Percentiles rank a stretch among this genome's conserved stretches.
These are phyloP conservation scores for Sakesphorus luctuosus DNA, from an alignment of 2,113 vertebrate genomes.

Conservation along the genomic window DNA sequence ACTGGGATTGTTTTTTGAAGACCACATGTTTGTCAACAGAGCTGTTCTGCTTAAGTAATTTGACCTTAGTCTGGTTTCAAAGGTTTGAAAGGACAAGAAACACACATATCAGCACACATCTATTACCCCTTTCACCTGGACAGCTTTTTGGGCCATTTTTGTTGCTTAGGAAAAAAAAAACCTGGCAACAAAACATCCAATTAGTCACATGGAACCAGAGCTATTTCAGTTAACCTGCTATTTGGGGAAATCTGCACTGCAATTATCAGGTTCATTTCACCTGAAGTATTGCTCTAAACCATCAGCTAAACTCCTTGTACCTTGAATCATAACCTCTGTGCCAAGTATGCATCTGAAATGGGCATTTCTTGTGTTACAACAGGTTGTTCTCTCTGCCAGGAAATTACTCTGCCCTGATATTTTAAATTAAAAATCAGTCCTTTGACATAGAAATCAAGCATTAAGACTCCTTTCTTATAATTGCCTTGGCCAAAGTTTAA, in stretches of 20 bases:
- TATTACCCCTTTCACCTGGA: conserved; percentile 54
- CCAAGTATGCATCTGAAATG: not conserved
- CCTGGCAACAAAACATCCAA: not conserved
- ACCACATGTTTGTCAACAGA: conserved; percentile 65
- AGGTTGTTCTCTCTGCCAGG: not conserved
- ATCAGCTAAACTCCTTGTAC: not conserved
- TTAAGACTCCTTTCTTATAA: not conserved
- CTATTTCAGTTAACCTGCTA: not conserved
- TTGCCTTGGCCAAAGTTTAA: not conserved
- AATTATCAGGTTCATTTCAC: conserved; percentile 32
- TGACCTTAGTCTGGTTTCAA: conserved; percentile 34
- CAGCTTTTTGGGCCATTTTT: not conserved
- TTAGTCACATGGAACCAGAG: conserved; percentile 22
- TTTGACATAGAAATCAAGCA: not conserved
- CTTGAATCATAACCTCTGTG: not conserved
- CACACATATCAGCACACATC: conserved; percentile 7
- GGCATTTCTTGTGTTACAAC: not conserved
- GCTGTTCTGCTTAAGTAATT: conserved; percentile 59
- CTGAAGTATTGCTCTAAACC: not conserved
- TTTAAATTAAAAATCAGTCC: not conserved
- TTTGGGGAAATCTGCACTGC: conserved; percentile 17
- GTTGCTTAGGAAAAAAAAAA: not conserved
- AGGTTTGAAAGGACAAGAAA: conserved; percentile 51
- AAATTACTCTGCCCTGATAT: not conserved
- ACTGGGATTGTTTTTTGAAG: conserved; percentile 46